Base-by-base conservation (phyloP, 1,140 invertebrate species). In the Chionoecetes opilio region DNA sequence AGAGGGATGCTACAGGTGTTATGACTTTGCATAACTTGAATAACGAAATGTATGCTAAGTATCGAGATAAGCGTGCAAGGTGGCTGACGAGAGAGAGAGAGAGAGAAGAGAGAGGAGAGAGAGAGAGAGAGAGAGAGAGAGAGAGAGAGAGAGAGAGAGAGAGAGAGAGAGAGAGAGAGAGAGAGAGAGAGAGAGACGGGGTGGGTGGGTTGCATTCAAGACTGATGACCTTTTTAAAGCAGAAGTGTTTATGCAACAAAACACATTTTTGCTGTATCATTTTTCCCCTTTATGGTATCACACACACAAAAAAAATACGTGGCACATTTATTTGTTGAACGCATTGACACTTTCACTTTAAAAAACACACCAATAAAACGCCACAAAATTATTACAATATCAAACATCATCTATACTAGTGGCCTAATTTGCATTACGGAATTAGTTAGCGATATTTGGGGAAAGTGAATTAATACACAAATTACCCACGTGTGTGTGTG, bases 141-240 rank as follows among this genome's bases (percentile, higher is more conserved):
- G 21, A 35, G 32, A 37, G 86, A 88, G 21, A 37, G 9, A 14
- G 0, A 29, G 34, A 46, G 14, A 0, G 17, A n/a, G 21, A 0
- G 3, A 14, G 34, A 1, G 11, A n/a, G 9, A 88, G 86, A 37
- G 34, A 37, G 86, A 35, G 86, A 88, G 86, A 34, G 86, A 87
- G 32, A 34, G 26, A 34, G 29, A 87, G 86, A 34, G 32, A 34
- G 32, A 34, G 32, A 34, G 86, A 34, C 31, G 35, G n/a, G 63
- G 63, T 6, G 63, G n/a, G 34, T 14, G 32, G 0, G 32, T n/a
- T 75, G 63, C 63, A 75, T 75, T 75, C 63, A 75, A 17, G 86
- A 37, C 26, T n/a, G 86, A 88, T 37, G 34, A 46, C 37, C 37
- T 87, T 87, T 87, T 37, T 87, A 38, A 87, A 87, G 85, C 34